A percentile compares a stretch with the other conserved stretches of the same genome.
phyloP scores from a whole-genome alignment of 1,140 invertebrate genomes.

The Dreissena polymorpha region DNA sequence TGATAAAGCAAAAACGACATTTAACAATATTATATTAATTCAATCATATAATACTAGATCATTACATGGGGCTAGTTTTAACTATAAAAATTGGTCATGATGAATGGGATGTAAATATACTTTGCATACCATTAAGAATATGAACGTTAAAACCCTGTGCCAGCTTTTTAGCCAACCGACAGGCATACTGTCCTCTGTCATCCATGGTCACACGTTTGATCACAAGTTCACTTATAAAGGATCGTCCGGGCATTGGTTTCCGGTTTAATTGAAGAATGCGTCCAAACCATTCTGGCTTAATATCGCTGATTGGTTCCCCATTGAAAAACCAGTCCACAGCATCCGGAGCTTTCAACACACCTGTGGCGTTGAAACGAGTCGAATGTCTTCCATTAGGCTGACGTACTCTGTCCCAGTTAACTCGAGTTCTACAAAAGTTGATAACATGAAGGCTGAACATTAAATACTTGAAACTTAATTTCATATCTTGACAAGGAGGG shows the following conservation, averaged over 20 bases:
- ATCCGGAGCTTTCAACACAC: conserved; percentile 59
- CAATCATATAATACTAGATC: too few relatives aligned
- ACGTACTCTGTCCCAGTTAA: conserved; percentile 63
- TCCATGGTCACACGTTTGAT: conserved; percentile 29
- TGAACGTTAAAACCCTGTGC: conserved; percentile 34
- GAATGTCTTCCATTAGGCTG: conserved; percentile 59
- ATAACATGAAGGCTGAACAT: too few relatives aligned
- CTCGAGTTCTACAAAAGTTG: conserved; percentile 38
- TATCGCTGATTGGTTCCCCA: conserved; percentile 45
- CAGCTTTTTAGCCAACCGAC: conserved; percentile 25
- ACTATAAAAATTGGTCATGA: not conserved
- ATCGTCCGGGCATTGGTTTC: conserved; percentile 36
- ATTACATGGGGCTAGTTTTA: too few relatives aligned
- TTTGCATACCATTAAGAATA: conserved; percentile 38
- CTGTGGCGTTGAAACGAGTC: conserved; percentile 65
- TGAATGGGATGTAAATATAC: not conserved
- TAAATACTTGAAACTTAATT: too few relatives aligned
- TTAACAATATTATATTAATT: too few relatives aligned
- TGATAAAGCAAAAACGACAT: too few relatives aligned
- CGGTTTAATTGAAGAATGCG: conserved; percentile 14
- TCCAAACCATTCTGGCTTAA: conserved; percentile 17
- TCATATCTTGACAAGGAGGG: too few relatives aligned
- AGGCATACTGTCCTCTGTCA: conserved; percentile 41
- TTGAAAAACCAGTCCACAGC: conserved; percentile 69
- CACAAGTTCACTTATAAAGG: conserved; percentile 41